Percentiles rank a stretch among this genome's conserved stretches.
Conservation (phyloP, 2,888 invertebrate genomes). For the Artemia sinica region DNA sequence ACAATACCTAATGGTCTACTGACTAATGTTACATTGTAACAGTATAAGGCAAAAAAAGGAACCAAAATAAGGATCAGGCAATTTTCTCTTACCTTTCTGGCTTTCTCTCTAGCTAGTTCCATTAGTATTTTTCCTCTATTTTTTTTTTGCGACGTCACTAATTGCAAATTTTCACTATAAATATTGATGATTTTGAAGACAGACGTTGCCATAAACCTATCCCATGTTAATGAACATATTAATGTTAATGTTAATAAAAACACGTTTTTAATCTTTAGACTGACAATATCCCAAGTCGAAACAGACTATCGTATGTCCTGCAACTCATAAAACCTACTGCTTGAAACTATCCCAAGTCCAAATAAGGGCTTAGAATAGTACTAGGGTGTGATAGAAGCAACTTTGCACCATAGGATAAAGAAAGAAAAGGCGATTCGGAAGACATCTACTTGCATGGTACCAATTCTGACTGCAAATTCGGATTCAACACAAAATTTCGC, state of each 20-base stretch:
- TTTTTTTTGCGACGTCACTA: not conserved
- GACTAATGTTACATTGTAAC: too few species aligned
- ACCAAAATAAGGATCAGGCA: too few species aligned
- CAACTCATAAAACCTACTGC: not conserved
- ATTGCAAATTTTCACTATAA: slow-evolving; percentile 7
- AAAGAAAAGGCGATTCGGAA: too few species aligned
- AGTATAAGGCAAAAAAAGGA: too few species aligned
- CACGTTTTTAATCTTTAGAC: not conserved
- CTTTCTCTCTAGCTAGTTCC: too few species aligned
- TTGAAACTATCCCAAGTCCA: not conserved
- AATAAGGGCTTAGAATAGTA: not conserved
- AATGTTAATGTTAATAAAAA: too few species aligned
- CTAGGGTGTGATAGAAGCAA: not conserved
- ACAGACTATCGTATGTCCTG: not conserved
- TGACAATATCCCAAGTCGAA: not conserved
- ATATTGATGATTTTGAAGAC: slow-evolving; percentile 4
- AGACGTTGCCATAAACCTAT: not conserved
- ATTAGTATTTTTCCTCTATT: too few species aligned
- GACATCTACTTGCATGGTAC: too few species aligned
- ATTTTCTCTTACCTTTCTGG: too few species aligned
- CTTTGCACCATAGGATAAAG: not conserved
- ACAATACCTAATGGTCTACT: slow-evolving; percentile 1
- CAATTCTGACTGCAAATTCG: too few species aligned
- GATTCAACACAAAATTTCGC: too few species aligned
- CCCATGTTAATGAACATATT: too few species aligned